phyloP scores from a whole-genome alignment of 2,797 vertebrate genomes.

The Etheostoma perlongum region DNA sequence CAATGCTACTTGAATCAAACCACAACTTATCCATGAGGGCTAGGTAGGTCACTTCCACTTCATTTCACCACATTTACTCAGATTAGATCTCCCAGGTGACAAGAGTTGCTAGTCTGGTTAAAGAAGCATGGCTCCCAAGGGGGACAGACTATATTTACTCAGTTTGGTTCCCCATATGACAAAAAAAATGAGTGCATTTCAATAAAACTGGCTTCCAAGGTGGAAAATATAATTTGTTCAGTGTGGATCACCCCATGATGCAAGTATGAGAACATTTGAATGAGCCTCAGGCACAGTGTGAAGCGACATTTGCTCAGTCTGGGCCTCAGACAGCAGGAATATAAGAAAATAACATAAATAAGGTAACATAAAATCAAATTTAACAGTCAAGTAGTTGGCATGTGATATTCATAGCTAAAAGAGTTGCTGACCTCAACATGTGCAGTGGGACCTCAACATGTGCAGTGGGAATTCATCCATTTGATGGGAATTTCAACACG shows the following conservation, averaged over 20 bases:
- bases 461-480: background rate
- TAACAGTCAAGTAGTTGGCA: slow-evolving; percentile 22
- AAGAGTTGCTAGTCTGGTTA: slow-evolving; percentile 5
- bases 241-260: slow-evolving; percentile 36
- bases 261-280: slow-evolving; percentile 49
- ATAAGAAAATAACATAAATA: slow-evolving; percentile 13
- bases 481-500: background rate
- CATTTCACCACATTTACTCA: slow-evolving; percentile 49
- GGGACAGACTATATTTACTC: slow-evolving; percentile 29
- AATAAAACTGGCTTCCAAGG: slow-evolving; percentile 33
- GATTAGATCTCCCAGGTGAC: slow-evolving; percentile 48
- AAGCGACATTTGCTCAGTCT: slow-evolving; percentile 48
- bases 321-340: slow-evolving; percentile 2
- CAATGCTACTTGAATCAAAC: slow-evolving; percentile 22
- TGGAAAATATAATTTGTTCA: slow-evolving; percentile 48
- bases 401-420: slow-evolving; percentile 20
- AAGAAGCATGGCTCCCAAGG: slow-evolving; percentile 7
- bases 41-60: slow-evolving; percentile 48
- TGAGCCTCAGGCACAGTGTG: slow-evolving; percentile 33
- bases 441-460: slow-evolving; percentile 2
- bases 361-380: slow-evolving; percentile 15
- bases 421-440: slow-evolving; percentile 9
- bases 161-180: slow-evolving; percentile 22
- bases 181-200: slow-evolving; percentile 33
- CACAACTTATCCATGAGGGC: slow-evolving; percentile 11